Evolutionary conservation across 1,140 invertebrate species (phyloP), one percentile per base, ranked within the genome.

Genomic region (Saccostrea glomerata): DNA sequence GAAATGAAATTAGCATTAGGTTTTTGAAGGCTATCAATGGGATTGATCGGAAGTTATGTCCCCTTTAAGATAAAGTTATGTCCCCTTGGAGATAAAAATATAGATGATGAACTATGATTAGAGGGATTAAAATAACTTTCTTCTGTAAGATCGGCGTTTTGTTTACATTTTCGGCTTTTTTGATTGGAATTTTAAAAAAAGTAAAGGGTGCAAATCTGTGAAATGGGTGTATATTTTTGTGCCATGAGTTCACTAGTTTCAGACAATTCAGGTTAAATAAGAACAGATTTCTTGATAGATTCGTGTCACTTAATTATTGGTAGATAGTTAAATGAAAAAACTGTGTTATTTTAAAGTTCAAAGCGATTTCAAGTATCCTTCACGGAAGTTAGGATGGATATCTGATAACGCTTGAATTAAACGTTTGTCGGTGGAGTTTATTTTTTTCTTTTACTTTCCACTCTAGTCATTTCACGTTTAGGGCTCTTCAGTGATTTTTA

Each of bases 321-420:
- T 77, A 77, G 70, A 77, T 77, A 77, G 70, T 77, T 77, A 77
- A 77, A 77, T 77, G 70, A 77, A 77, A 77, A 77, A 77, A 36
- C 23, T 15, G 25, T 77, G 70, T 77, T 77, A 77, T 30, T 77
- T 30, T 25, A 30, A 77, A 77, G 70, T 77, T 77, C 70, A 77
- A 77, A 77, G 70, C 70, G 70, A 77, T 77, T 30, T 77, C 23
- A 77, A 77, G 70, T 77, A 77, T 77, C 70, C 70, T 30, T 77
- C 70, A 36, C 70, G 70, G 70, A 77, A 77, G 70, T 77, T 25
- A 17, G 70, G 25, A 30, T 40, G 70, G 30, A 77, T 77, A 25
- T 77, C 70, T 30, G 70, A 77, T 77, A 77, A 77, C 25, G 70
- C 15, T 77, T 15, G 70, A 77, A 77, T 77, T 77, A 77, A 30